Evolutionary conservation across 2,888 invertebrate genomes (phyloP).

Genomic region (Eupithecia pulchellata): DNA sequence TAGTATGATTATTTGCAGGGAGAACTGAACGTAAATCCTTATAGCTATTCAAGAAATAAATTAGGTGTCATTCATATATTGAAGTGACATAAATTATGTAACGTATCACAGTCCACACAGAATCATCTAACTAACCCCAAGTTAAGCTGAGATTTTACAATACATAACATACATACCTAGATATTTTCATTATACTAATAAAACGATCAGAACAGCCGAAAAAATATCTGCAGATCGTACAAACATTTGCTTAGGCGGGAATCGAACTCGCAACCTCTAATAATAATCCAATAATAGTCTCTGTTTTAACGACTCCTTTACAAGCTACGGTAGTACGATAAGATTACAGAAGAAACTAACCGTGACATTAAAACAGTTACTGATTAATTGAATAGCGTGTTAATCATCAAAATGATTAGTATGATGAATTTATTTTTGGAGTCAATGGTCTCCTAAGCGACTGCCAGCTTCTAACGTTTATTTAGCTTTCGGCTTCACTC

Average conservation of each 20-base stretch:
- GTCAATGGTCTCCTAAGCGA: not conserved
- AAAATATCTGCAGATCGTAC: no score
- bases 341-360: not conserved
- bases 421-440: not conserved
- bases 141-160: no score
- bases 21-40: slow-evolving; percentile 5
- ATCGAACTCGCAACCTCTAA: no score
- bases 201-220: no score
- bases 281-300: no score
- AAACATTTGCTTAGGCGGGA: no score
- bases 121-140: no score
- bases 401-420: not conserved
- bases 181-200: no score
- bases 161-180: no score
- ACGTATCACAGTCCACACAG: no score
- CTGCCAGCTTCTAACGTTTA: not conserved
- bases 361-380: not conserved
- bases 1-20: slow-evolving; percentile 12
- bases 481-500: not conserved
- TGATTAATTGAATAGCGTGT: not conserved
- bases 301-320: not conserved
- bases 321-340: not conserved
- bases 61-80: not conserved
- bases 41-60: not conserved
- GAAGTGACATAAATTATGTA: no score